Base-by-base conservation (phyloP, 2,113 vertebrate species). In the Channa maculata region DNA sequence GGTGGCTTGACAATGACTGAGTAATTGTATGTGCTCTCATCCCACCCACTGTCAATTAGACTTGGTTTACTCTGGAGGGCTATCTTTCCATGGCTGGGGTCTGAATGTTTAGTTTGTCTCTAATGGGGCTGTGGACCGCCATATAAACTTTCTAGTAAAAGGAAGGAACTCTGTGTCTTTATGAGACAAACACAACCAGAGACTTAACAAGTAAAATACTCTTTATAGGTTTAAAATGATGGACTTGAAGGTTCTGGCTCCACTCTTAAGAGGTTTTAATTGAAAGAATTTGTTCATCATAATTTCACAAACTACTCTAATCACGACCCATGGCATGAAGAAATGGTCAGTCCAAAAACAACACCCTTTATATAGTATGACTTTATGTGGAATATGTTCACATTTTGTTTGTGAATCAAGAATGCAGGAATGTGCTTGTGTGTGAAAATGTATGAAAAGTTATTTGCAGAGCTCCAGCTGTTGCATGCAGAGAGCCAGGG, bases 381-480 rank as follows among this genome's bases (percentile, higher is more conserved):
- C 14, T 8, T 24, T 24, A 24, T 5, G 39, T 24, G 1, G 9
- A 36, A 12, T 64, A 39, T 38, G 14, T 33, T 52, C 49, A 45
- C 51, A 65, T 78, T 61, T 52, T 60, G 65, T 73, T 65, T 74
- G 65, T 51, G 53, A 54, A 41, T 45, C 36, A 63, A 38, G 60
- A 66, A 64, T 46, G 54, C 51, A 60, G 59, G 66, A 79, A 67
- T 82, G 72, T 63, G 49, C 62, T 70, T 51, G 49, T 58, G 79
- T 38, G 39, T 80, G 78, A 65, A 69, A 14, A 68, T 43, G 75
- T 33, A 58, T 37, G 33, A 61, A 60, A 48, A 55, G 33, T 73
- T 43, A 53, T 67, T 45, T 71, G 68, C 64, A 49, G 55, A 72
- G 59, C 45, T 83, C 76, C 86, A 90, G 88, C 84, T 88, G 88